phyloP scores from a whole-genome alignment of 30 jellyfish, hydroid and myxozoan species.

The Nemopilema nomurai region DNA sequence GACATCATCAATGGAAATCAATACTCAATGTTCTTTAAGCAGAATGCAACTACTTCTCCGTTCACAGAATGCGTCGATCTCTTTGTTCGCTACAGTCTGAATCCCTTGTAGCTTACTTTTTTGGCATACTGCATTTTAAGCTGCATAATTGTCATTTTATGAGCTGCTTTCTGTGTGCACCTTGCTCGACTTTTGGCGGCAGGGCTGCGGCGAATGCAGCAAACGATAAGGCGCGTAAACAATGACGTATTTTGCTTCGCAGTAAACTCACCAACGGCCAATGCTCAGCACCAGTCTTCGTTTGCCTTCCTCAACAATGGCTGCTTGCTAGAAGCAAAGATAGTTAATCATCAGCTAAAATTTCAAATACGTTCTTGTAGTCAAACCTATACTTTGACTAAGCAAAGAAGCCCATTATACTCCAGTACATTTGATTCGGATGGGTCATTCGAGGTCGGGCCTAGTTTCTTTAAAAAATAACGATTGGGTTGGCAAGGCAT shows the following conservation, averaged over 20 bases:
- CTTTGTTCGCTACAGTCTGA: neutral
- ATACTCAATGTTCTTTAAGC: too few relatives aligned
- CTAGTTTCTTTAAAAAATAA: too few relatives aligned
- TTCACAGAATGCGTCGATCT: too few relatives aligned
- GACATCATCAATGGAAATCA: neutral
- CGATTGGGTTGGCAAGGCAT: too few relatives aligned
- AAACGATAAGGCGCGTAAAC: neutral
- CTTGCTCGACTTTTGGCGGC: neutral
- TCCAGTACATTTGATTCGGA: too few relatives aligned
- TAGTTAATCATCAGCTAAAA: neutral
- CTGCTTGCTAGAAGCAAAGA: conserved; percentile 43
- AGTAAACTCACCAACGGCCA: neutral
- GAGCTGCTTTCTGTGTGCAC: neutral
- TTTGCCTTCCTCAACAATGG: conserved; percentile 48
- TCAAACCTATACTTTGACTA: neutral
- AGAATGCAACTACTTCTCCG: too few relatives aligned
- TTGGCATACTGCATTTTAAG: too few relatives aligned
- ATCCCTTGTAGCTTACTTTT: too few relatives aligned
- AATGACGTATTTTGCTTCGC: neutral
- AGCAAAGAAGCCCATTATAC: too few relatives aligned
- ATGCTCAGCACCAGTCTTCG: conserved; percentile 65
- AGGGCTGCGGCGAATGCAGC: neutral
- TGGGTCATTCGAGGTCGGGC: too few relatives aligned
- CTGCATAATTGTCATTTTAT: neutral
- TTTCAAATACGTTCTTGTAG: neutral